These are phyloP conservation scores for Dasypolia templi DNA, from an alignment of 2,888 invertebrate species.

Conservation along the genomic window DNA sequence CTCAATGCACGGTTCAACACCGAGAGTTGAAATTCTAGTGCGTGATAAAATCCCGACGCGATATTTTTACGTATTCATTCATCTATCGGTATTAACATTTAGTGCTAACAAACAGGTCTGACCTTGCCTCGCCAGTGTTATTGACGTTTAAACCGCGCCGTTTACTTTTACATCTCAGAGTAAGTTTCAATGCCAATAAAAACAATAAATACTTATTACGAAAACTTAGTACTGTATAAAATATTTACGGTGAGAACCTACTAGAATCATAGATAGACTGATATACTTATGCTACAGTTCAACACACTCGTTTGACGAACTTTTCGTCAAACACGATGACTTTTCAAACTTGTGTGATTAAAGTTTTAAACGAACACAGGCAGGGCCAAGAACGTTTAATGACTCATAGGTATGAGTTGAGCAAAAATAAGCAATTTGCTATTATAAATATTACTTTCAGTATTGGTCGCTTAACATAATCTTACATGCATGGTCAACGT, in stretches of 20 bases:
- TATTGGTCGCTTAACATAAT: not conserved
- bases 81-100: not conserved
- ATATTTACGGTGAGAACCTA: not conserved
- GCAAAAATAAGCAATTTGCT: not conserved
- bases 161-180: constrained; percentile 34
- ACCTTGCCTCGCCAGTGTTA: constrained; percentile 14
- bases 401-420: not conserved
- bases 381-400: constrained; percentile 5
- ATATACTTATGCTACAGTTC: not conserved
- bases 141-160: not conserved
- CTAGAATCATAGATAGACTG: too few relatives aligned
- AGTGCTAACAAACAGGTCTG: not conserved
- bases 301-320: too few relatives aligned
- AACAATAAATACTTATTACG: constrained; percentile 2
- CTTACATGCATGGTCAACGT: not conserved
- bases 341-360: constrained; percentile 19
- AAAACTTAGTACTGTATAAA: not conserved
- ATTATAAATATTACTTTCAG: not conserved
- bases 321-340: constrained; percentile 10
- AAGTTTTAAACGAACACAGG: not conserved
- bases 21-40: too few relatives aligned
- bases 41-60: too few relatives aligned
- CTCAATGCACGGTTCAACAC: too few relatives aligned
- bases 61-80: not conserved
- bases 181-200: constrained; percentile 42